Evolutionary conservation across 2,113 vertebrate species (phyloP).

Genomic region (Gadus chalcogrammus): DNA sequence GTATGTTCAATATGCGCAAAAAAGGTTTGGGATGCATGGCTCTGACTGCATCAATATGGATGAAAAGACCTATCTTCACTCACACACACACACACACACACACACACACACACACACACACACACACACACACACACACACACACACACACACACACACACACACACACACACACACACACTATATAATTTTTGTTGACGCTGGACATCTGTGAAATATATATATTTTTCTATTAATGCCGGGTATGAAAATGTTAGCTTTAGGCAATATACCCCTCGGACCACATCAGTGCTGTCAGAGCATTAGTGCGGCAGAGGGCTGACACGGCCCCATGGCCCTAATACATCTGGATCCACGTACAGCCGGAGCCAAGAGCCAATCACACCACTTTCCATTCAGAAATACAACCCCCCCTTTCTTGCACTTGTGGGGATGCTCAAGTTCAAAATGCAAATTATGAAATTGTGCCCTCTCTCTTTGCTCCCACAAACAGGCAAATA

Average conservation of each 20-base stretch:
- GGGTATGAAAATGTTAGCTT: slow-evolving; percentile 37
- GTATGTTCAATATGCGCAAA: not conserved
- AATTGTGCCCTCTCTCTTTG: not conserved
- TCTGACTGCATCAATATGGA: too few relatives aligned
- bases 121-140: too few relatives aligned
- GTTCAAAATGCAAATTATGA: not conserved
- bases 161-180: slow-evolving; percentile 18
- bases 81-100: not conserved
- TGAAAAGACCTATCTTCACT: not conserved
- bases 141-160: slow-evolving; percentile 20
- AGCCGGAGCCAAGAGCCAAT: too few relatives aligned
- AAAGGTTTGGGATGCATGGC: too few relatives aligned
- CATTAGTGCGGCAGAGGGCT: slow-evolving; percentile 26
- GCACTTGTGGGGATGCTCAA: not conserved
- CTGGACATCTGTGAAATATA: slow-evolving; percentile 47
- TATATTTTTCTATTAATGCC: slow-evolving; percentile 6
- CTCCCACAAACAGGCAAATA: not conserved
- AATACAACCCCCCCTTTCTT: not conserved
- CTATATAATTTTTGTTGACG: not conserved
- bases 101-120: slow-evolving; percentile 3
- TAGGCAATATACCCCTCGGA: slow-evolving; percentile 10
- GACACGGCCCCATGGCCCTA: not conserved
- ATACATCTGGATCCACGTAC: too few relatives aligned
- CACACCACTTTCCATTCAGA: not conserved
- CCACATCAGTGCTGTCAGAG: slow-evolving; percentile 32